Base-by-base conservation (phyloP, 2,797 vertebrate species). In the Psittacula echo region DNA sequence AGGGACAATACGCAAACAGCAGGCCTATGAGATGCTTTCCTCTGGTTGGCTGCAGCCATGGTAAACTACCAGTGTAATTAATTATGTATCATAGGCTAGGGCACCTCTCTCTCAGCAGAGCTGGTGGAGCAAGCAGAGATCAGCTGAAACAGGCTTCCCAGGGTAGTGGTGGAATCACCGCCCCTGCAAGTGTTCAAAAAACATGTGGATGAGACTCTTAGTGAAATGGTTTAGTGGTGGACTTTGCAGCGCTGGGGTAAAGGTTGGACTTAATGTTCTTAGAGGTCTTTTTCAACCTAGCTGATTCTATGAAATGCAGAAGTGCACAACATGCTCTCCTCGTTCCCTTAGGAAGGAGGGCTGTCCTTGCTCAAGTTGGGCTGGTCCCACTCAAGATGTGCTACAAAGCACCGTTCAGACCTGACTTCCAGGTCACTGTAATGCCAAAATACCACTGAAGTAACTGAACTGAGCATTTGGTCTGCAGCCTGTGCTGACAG, bases 281-380 rank as follows among this genome's bases (percentile, higher is more conserved):
- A 37, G 56, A 11, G n/a, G 23, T 60, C 14, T 37, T 60, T 60
- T 60, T n/a, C 23, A 60, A 24, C 23, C 56, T 60, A 17, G n/a
- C 15, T 37, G 56, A 37, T 60, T 60, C n/a, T 60, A 37, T 24
- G n/a, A 60, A 60, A 11, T 24, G 15, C n/a, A 37, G 30, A 27
- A 42, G 9, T 7, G 32, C 0, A 48, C 8, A 27, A 3, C 0
- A 1, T 22, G 14, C 29, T 37, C 20, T 60, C 34, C 11, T 56
- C 17, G 7, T 56, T 64, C 17, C 23, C 19, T 13, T 10, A 3
- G 14, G 29, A 19, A 39, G 16, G 15, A 60, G 11, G 12, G 12
- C 14, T 62, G 19, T 50, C 60, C 30, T 29, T 54, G 16, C 17
- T 73, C 14, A 18, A 1, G 0, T 13, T 73, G 54, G 29, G 9